Evolutionary conservation across 1,140 invertebrate genomes (phyloP), one percentile per base, ranked within the genome.

Genomic region (Cherax destructor): DNA sequence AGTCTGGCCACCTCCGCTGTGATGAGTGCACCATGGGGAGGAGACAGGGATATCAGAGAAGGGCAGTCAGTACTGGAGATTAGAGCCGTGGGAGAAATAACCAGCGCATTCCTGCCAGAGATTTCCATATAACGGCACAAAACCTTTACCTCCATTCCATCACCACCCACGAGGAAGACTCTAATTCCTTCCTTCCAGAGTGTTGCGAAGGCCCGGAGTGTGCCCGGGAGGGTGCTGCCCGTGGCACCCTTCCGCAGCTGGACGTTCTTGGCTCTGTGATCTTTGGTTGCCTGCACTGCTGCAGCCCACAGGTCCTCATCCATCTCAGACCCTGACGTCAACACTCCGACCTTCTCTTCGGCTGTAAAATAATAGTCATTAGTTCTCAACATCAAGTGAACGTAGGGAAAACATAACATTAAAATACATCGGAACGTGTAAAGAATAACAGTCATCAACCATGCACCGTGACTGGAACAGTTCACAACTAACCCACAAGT

Each of bases 121-220:
- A 79, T 16, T 47, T 86, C 56, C 47, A 91, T 11, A 72, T 86
- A 47, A 10, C 47, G 59, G 52, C 83, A 86, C 59, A 91, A 30
- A 1, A 11, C 59, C n/a, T 78, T 41, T 18, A 56, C 69, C 10
- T 84, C 24, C 21, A 11, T n/a, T 13, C 65, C 81, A 65, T 59
- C 81, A 49, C 81, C 81, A 16, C 81, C 88, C n/a, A 83, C 18
- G 24, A 90, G 72, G 59, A 91, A 91, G 2, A 91, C 79, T 18
- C 69, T 24, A 6, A 91, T 77, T 16, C 84, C 84, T 59, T 76
- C 80, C 41, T 50, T 30, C 88, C 88, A 90, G 50, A 90, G 81
- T 41, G 50, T 59, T 11, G 41, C 49, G 80, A 90, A 90, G 81
- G 88, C 72, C 30, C 56, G 65, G 50, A 84, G n/a, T 18, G 52